These are phyloP conservation scores for Drosophila sordidula DNA, from an alignment of 2,888 invertebrate genomes.

Conservation along the genomic window DNA sequence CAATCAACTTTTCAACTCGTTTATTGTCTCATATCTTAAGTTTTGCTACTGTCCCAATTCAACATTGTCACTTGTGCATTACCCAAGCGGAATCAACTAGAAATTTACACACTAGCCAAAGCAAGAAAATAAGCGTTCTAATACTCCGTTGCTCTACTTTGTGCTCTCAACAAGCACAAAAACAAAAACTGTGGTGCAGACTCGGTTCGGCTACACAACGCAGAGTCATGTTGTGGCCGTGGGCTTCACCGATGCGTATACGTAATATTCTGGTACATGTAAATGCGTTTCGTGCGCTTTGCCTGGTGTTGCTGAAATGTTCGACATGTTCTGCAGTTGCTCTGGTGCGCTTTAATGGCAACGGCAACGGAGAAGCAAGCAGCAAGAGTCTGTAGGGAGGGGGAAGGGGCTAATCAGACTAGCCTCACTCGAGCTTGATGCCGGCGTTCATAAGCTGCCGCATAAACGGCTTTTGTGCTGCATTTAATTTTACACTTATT, in stretches of 20 bases:
- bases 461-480: not conserved
- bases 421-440: not conserved
- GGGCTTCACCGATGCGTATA: slow-evolving; percentile 58
- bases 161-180: slow-evolving; percentile 5
- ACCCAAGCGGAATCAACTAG: not conserved
- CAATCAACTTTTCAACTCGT: not conserved
- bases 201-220: not conserved
- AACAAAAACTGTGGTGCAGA: not conserved
- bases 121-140: slow-evolving; percentile 6
- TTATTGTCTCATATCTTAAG: not conserved
- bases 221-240: slow-evolving; percentile 46
- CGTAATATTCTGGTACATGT: slow-evolving; percentile 47
- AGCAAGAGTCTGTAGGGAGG: not conserved
- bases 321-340: slow-evolving; percentile 22
- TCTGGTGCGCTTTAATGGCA: not conserved
- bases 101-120: not conserved
- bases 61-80: not conserved
- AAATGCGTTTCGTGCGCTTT: slow-evolving; percentile 4
- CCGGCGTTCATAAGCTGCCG: slow-evolving; percentile 11
- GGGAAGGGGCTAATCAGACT: not conserved
- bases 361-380: too few species aligned
- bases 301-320: slow-evolving; percentile 2
- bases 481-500: slow-evolving; percentile 9
- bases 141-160: not conserved
- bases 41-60: not conserved